These are phyloP conservation scores for Rhynchomys soricoides DNA, from an alignment of 2,113 vertebrate genomes.

Conservation along the genomic window DNA sequence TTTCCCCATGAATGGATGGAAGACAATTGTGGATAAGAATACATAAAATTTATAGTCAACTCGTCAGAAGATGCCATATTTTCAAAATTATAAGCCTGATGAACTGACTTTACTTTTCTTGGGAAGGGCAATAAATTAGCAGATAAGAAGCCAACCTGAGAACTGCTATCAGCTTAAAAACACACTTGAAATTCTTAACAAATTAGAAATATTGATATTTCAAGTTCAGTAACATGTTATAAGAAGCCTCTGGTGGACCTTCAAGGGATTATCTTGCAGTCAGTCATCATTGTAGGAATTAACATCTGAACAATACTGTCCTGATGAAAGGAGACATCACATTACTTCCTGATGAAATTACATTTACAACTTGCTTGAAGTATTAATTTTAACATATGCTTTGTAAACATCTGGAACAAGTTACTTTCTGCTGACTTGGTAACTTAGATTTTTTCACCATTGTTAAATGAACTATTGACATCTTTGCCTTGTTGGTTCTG, in stretches of 20 bases:
- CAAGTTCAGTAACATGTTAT: too few relatives aligned
- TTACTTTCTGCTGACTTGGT: neutral
- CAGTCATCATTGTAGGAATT: neutral
- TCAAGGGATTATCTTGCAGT: neutral
- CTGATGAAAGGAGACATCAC: neutral
- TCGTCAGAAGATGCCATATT: neutral
- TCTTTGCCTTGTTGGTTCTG: neutral
- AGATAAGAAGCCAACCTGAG: neutral
- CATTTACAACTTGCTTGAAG: neutral
- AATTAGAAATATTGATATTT: neutral
- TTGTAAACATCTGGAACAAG: constrained; percentile 14
- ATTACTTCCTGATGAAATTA: neutral
- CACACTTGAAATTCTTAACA: neutral
- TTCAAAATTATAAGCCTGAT: neutral
- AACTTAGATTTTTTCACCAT: neutral
- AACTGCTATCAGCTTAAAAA: neutral
- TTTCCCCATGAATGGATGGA: neutral
- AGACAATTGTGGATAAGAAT: neutral
- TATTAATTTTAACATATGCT: neutral
- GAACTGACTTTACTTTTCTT: neutral
- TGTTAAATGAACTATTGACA: neutral
- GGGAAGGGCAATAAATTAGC: neutral
- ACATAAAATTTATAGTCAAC: neutral
- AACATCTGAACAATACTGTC: neutral
- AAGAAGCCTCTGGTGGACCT: neutral